Base-by-base conservation (phyloP, 2,797 vertebrate species). In the Salarias fasciatus region DNA sequence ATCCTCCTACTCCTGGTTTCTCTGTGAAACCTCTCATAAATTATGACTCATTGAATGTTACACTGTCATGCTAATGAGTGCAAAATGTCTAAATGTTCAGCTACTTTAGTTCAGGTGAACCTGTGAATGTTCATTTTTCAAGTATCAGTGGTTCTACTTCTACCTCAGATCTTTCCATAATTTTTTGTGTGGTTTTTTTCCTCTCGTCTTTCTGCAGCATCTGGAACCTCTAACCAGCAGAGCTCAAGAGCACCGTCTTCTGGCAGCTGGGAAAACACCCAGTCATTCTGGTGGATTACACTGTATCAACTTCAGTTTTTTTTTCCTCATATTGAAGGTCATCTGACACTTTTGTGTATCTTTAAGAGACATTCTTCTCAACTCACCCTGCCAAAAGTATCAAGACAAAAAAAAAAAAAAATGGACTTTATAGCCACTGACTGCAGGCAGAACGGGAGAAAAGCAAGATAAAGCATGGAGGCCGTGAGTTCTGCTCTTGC, bases 391-490 rank as follows among this genome's bases (percentile, higher is more conserved):
- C 50, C 41, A 77, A 38, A 53, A 58, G 11, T 15, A 72, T 57
- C 42, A 37, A 40, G 58, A 41, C 11, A 71, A 77, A 68, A 75
- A 86, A n/a, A n/a, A n/a, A n/a, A n/a, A n/a, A n/a, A n/a, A n/a
- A n/a, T n/a, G 69, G 84, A 82, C 71, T 84, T 79, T 41, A 60
- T 80, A 83, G 76, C 37, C 45, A 61, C 24, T 49, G 38, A 65
- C 43, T 57, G 51, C 14, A 63, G 18, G 11, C 40, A 63, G 31
- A 69, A 30, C 35, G 67, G n/a, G 58, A 59, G 43, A 63, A 71
- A 62, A 77, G 43, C 53, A 69, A 31, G 56, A 60, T 40, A 48
- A 61, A 84, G 9, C 29, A 92, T 93, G 90, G 86, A 86, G 60
- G 59, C 59, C 45, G 86, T 82, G 31, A 72, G 53, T 61, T 64